Percentiles rank a stretch among this genome's conserved stretches.
Evolutionary conservation across 1,140 invertebrate genomes (phyloP).

Genomic region (Nylanderia fulva): DNA sequence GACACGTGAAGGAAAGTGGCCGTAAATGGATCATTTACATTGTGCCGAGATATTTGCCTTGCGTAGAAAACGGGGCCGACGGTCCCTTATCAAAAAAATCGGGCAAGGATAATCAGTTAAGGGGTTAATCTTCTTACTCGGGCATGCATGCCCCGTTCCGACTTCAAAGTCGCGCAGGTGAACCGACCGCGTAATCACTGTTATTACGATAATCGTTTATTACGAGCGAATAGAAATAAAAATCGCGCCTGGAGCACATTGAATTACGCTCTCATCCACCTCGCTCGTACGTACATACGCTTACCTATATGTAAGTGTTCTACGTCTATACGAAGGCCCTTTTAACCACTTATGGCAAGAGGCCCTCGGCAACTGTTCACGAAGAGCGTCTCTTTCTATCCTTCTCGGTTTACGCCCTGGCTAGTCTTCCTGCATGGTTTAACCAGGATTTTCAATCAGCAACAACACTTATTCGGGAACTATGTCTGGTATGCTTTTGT

Average conservation of each 20-base stretch:
- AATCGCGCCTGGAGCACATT: constrained; percentile 66
- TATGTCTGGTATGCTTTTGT: not conserved
- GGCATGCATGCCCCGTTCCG: constrained; percentile 38
- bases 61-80: constrained; percentile 30
- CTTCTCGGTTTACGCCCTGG: not conserved
- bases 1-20: not conserved
- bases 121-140: constrained; percentile 53
- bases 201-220: constrained; percentile 75
- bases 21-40: constrained; percentile 21
- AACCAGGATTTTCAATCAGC: constrained; percentile 37
- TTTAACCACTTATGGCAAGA: constrained; percentile 21
- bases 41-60: constrained; percentile 35
- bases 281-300: constrained; percentile 6
- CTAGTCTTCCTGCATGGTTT: constrained; percentile 6
- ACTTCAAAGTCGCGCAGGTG: constrained; percentile 55
- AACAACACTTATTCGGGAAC: constrained; percentile 4
- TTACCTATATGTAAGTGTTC: constrained; percentile 4
- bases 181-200: constrained; percentile 65
- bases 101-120: constrained; percentile 51
- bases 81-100: constrained; percentile 58
- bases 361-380: constrained; percentile 10
- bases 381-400: constrained; percentile 5
- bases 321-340: constrained; percentile 30
- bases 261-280: constrained; percentile 56
- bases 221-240: constrained; percentile 71